Base-by-base conservation (phyloP, 2,888 invertebrate species). In the Caenorhabditis sp. region DNA sequence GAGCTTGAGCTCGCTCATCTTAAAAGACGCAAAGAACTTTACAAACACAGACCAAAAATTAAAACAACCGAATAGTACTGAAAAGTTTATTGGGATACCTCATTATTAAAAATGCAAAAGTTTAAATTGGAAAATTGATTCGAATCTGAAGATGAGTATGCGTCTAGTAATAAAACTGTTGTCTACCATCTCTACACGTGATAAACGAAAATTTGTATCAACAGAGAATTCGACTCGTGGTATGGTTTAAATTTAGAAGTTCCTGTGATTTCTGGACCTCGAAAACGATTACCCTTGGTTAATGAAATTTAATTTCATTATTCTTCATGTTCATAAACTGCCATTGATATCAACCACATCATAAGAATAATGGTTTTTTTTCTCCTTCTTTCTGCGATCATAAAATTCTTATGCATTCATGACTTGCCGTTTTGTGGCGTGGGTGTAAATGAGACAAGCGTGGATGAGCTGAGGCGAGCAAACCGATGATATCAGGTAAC, bases 401-500 rank as follows among this genome's bases (percentile, higher is more conserved):
- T 47, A 64, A 64, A 56, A 35, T 49, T 74, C 64, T 51, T 74
- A 51, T 41, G 56, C 49, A 74, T 74, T 74, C 64, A 74, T 74
- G 56, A 74, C 63, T 74, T 49, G 19, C 58, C 31, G 44, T 44
- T 31, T 61, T 69, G 54, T 41, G 77, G 69, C 77, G 77, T 77
- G 77, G 77, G 77, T 68, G 77, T 77, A 63, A 77, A 70, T 49
- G 63, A 69, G 61, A 69, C 61, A 64, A 56, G 59, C 35, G 63
- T 38, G 69, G 69, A 77, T 77, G 75, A 64, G 75, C 28, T 56
- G 63, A 64, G 49, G 16, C 22, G 44, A 61, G 68, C 41, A 61
- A 44, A 44, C 56, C 38, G 51, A 77, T 77, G 77, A 77, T 77
- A 77, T 77, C 77, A 63, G 63, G 77, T 77, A 77, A 77, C 77